Base-by-base conservation (phyloP, 2,888 invertebrate species). In the Macrosiphum euphorbiae region DNA sequence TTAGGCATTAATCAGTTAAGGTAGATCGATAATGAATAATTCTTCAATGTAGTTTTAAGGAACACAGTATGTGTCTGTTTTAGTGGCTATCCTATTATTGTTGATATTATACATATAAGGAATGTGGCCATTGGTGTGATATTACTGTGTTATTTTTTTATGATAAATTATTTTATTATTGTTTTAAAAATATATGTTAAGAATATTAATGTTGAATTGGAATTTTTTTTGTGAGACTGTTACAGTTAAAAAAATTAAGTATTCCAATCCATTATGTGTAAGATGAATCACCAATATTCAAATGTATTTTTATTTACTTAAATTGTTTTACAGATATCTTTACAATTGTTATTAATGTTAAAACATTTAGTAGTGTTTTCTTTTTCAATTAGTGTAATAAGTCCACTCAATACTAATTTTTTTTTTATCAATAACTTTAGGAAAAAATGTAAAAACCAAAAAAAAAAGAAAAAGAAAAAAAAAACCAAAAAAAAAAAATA, bases 91-190 rank as follows among this genome's bases (percentile, higher is more conserved):
- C 88, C 61, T 50, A 94, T 86, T 87, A 86, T 41, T 94, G 52
- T 88, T 88, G 26, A 85, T 90, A 90, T 67, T 93, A 50, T 88
- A 50, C 26, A 16, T 91, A 61, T 90, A 90, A 90, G 52, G 61
- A 94, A 86, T 87, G 41, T 41, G 89, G 94, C 94, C 86, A 94
- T 94, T 86, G 13, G 90, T 94, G 90, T 94, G 86, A 90, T 94
- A 94, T 90, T 90, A 90, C 94, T 94, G 94, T 93, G 89, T 94
- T 94, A 94, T 90, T 94, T 94, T 90, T 94, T 90, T 94, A 90
- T 94, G 50, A 67, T 90, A 90, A 94, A 90, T 90, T 90, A 94
- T 94, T 94, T 94, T 90, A 94, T 67, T 94, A 86, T 94, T 90
- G 90, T 94, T 94, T 94, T 90, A 44, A 88, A 86, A 44, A 92